Conservation (phyloP, 2,888 invertebrate species). For the Hipparchia sbordonii region DNA sequence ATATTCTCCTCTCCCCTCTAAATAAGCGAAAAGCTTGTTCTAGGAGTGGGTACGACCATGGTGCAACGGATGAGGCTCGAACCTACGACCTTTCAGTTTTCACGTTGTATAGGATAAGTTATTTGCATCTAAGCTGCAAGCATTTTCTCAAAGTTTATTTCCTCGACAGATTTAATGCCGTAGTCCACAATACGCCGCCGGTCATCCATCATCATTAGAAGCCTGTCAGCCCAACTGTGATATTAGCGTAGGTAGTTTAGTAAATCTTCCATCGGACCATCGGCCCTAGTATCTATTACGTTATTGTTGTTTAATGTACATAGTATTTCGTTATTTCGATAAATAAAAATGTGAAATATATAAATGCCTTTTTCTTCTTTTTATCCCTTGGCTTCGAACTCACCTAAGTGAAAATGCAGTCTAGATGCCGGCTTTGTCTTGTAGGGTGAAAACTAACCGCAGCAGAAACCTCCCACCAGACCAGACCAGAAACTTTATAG, state of each 20-base stretch:
- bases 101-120: not conserved
- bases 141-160: conserved; percentile 44
- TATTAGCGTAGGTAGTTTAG: conserved; percentile 60
- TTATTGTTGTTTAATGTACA: conserved; percentile 35
- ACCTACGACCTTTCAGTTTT: too few species aligned
- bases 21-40: too few species aligned
- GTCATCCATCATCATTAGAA: conserved; percentile 77
- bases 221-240: conserved; percentile 62
- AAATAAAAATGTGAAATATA: conserved; percentile 18
- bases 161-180: conserved; percentile 76
- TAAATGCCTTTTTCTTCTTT: not conserved
- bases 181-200: conserved; percentile 77
- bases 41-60: too few species aligned
- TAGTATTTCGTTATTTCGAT: conserved; percentile 29
- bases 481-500: too few species aligned
- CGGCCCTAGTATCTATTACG: conserved; percentile 36
- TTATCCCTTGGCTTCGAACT: not conserved
- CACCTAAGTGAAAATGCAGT: too few species aligned
- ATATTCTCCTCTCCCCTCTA: too few species aligned
- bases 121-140: not conserved
- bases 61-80: too few species aligned
- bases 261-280: conserved; percentile 25
- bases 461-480: too few species aligned
- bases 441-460: too few species aligned
- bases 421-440: too few species aligned